Evolutionary conservation across 2,113 vertebrate genomes (phyloP).

Genomic region (Galeopterus variegatus): DNA sequence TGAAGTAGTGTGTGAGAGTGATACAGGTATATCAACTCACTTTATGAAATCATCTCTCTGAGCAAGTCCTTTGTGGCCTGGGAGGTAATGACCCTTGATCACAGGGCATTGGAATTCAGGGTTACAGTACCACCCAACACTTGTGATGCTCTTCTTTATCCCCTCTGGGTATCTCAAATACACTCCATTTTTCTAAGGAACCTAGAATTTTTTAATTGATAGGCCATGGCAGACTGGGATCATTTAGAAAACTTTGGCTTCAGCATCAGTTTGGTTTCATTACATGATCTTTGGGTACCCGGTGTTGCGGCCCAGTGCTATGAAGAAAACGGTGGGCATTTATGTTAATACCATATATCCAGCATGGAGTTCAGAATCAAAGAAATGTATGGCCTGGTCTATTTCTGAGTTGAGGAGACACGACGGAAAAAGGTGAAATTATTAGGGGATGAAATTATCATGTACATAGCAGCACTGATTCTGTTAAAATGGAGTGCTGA

Average conservation of each 20-base stretch:
- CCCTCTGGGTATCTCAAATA: not conserved
- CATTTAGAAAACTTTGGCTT: not conserved
- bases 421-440: constrained; percentile 10
- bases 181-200: not conserved
- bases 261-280: not conserved
- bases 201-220: not conserved
- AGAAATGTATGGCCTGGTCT: not conserved
- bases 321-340: not conserved
- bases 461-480: not conserved
- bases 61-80: not conserved
- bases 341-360: not conserved
- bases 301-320: not conserved
- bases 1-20: not conserved
- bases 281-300: not conserved
- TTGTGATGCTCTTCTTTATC: not conserved
- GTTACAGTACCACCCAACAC: not conserved
- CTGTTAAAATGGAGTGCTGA: not conserved
- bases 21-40: not conserved
- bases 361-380: not conserved
- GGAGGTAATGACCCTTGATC: not conserved
- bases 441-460: not conserved
- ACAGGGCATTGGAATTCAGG: not conserved
- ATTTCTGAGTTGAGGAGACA: constrained; percentile 10
- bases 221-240: not conserved
- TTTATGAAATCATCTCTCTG: not conserved